Base-by-base conservation (phyloP, 1,140 invertebrate genomes). In the Saccostrea echinata region DNA sequence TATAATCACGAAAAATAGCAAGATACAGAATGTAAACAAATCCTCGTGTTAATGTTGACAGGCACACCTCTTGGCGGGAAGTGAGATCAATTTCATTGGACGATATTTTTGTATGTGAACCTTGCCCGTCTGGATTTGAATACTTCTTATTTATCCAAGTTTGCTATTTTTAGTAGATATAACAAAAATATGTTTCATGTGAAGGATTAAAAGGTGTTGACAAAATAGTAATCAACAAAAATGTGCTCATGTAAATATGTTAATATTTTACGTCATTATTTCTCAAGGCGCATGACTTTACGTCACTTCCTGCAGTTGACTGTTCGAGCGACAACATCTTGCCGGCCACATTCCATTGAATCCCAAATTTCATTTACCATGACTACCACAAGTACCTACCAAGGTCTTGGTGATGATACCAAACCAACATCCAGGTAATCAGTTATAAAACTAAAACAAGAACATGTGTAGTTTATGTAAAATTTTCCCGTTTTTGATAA, bases 381-480 rank as follows among this genome's bases (percentile, higher is more conserved):
- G 91, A 91, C 91, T 30, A 92, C 92, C 57, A 92, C 92, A 80
- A 84, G 89, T 33, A 85, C 88, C 16, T 91, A 88, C 86, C 84
- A 84, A 61, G 92, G 92, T 33, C 64, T 90, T n/a, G 35, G 8
- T 8, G 89, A 85, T 0, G 89, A 90, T 4, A 76, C 55, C 84
- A 93, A 92, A 71, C 87, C 91, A 84, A 88, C 91, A 21, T 92
- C 91, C 43, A 90, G 91, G 91, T 92, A 87, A 16, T 24, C 35
- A 57, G 18, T 16, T 18, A 61, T 11, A 21, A 61, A 21, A 61
- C 43, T 2, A 43, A 43, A 6, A 9, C 4, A 43, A 43, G 0
- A 43, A 43, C 43, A 43, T 43, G 43, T 8, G 4, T 9, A 43
- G 43, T 43, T 43, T 43, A 43, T 43, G 43, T 43, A 43, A 43